These are phyloP conservation scores for Bellardia bayeri DNA, from an alignment of 2,888 invertebrate species.

Conservation along the genomic window DNA sequence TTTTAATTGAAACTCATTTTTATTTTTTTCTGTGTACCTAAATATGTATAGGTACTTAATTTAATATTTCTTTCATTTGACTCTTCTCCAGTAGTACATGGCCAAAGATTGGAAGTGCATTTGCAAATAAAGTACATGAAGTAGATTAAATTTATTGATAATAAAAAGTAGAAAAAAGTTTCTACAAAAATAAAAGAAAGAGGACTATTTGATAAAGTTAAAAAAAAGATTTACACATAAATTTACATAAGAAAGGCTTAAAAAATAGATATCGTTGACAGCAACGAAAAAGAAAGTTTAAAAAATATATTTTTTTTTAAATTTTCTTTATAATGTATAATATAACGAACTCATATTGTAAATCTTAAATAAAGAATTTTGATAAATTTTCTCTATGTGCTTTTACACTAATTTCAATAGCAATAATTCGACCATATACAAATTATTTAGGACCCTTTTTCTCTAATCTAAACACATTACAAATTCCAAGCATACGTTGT, in stretches of 20 bases:
- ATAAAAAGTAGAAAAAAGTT: conserved; percentile 18
- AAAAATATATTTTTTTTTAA: no score
- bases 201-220: conserved; percentile 3
- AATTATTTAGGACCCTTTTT: neutral
- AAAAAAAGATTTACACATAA: neutral
- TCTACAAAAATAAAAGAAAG: conserved; percentile 12
- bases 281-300: no score
- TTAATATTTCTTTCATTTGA: conserved; percentile 26
- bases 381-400: no score
- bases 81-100: conserved; percentile 1
- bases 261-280: no score
- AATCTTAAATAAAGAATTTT: no score
- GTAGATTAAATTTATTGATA: conserved; percentile 64
- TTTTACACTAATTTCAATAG: neutral
- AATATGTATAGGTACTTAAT: conserved; percentile 24
- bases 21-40: no score
- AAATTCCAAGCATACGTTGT: conserved; percentile 29
- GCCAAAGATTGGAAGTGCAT: conserved; percentile 33
- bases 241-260: no score
- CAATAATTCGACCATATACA: neutral
- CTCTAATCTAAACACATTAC: conserved; percentile 2
- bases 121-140: conserved; percentile 49
- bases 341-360: no score
- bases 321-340: no score
- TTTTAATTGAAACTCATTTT: no score